Conservation (phyloP, 2,113 vertebrate genomes). For the Prionailurus bengalensis region DNA sequence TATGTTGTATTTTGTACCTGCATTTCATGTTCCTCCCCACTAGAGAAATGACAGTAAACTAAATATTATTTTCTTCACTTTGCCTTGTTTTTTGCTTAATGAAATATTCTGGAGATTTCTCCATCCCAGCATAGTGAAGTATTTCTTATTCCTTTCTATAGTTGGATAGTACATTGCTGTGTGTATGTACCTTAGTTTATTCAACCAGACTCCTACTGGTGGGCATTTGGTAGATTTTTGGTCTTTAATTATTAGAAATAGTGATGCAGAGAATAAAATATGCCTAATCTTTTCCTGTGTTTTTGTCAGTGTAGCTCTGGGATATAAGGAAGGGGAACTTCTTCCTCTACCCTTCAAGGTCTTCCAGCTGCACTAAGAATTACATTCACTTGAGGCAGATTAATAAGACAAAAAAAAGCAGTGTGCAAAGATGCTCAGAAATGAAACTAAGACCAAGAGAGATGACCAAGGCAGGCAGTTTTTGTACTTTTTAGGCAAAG, state of each 20-base stretch:
- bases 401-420: neutral
- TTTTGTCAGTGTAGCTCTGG: neutral
- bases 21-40: neutral
- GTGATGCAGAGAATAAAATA: neutral
- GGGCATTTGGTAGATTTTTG: neutral
- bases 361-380: neutral
- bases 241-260: neutral
- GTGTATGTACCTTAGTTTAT: neutral
- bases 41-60: neutral
- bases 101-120: neutral
- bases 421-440: neutral
- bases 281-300: neutral
- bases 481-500: neutral
- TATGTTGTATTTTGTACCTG: neutral
- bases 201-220: neutral
- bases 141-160: neutral
- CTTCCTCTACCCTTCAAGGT: neutral
- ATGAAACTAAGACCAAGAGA: neutral
- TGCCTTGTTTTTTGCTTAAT: neutral
- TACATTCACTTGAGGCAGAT: neutral
- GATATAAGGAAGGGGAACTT: neutral
- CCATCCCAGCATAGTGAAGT: neutral
- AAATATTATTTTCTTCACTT: neutral
- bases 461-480: neutral
- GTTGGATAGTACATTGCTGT: neutral